Evolutionary conservation across 2,888 invertebrate species (phyloP), one percentile per base, ranked within the genome.

Genomic region (Cyrtodaria siliqua): DNA sequence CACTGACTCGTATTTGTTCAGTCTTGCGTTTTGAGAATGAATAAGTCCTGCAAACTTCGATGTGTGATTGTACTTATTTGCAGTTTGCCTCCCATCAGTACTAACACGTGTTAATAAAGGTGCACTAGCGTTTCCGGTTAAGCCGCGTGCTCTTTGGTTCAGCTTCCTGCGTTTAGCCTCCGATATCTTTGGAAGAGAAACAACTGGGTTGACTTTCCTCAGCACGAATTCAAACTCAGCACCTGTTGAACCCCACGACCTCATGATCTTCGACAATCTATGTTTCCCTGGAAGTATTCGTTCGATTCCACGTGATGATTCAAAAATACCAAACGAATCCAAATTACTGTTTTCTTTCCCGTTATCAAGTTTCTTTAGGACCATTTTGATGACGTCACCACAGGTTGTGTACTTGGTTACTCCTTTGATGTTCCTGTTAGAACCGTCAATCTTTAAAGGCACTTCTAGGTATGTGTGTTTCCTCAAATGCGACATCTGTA

Each of bases 331-430:
- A 50, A 63, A 81, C 2, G 67, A 75, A 1, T 56, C 62, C 38
- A 62, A 24, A 12, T 33, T 61, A 26, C 42, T 29, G 14, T 74
- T 55, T 24, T 67, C 67, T 16, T 53, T 74, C n/a, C 47, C 67
- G 1, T 38, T 23, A n/a, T 63, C 56, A 2, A 55, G 33, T 64
- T 77, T 77, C 27, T 68, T 56, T 3, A 81, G 60, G 33, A 77
- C 60, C 80, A 80, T 80, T 56, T 81, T 77, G 70, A 81, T 63
- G 68, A 81, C 74, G 64, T 81, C 81, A 62, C 68, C 56, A 42
- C 73, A 77, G 2, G 77, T 81, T 53, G 81, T 81, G 64, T 66
- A 61, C 57, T 71, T 81, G 0, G 77, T 74, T 2, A 81, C 72
- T 16, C 77, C 77, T 47, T 76, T 80, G 14, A 80, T 76, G 47